Base-by-base conservation (phyloP, 2,113 vertebrate species). In the Caloenas nicobarica region DNA sequence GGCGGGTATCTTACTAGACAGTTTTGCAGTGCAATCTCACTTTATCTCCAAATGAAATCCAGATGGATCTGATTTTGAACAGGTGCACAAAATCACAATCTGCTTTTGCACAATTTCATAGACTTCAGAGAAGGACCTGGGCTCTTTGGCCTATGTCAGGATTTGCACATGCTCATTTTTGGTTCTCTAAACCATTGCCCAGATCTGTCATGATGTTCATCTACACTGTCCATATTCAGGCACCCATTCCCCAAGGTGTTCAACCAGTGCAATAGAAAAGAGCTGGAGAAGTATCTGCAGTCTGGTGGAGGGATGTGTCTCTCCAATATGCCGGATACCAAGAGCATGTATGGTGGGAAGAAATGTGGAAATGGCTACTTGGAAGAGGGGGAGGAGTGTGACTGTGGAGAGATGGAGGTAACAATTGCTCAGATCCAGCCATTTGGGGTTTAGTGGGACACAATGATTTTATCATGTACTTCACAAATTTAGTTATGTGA, bases 251-350 rank as follows among this genome's bases (percentile, higher is more conserved):
- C 99, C 48, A 98, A 96, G 44, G 98, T 99, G 42, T 99, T 99
- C 96, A 99, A 99, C 80, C 83, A 53, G 10, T 99, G 99, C 96
- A 99, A 99, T 91, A 96, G 96, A 73, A 98, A 79, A 80, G 99
- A 99, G 90, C 98, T 99, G 94, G 98, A 98, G 81, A 98, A 98
- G 76, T 99, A 99, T 84, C 98, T 99, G 96, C 98, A 91, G 94
- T 99, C 99, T 34, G 99, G 99, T 10, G 99, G 99, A 69, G 99
- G 99, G 24, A 99, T 99, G 98, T 99, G 99, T 94, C 98, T 99
- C 69, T 99, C 98, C 91, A 99, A 99, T 57, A 97, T 98, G 97
- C 99, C 99, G 2, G 99, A 99, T 96, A 99, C 99, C 68, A 98
- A 96, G 88, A 97, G 94, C 2, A 98, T 99, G 95, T 99, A 99